phyloP scores from a whole-genome alignment of 2,797 vertebrate genomes.

The Galagoides demidoff region DNA sequence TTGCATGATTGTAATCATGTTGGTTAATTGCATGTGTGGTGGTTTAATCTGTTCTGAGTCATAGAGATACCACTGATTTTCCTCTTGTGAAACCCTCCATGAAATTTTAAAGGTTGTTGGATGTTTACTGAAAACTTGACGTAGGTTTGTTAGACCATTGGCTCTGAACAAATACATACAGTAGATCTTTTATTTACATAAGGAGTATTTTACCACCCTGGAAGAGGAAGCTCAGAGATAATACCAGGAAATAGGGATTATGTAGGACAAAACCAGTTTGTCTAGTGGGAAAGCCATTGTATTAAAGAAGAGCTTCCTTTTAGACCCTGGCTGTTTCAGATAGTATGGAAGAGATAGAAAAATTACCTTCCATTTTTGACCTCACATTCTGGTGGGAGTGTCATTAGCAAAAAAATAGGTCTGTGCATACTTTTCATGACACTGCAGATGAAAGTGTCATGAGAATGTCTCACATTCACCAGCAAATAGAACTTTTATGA shows the following conservation, averaged over 20 bases:
- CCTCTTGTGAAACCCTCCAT: background rate
- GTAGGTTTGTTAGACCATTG: conserved; percentile 44
- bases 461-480: background rate
- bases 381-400: background rate
- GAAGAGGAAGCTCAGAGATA: conserved; percentile 57
- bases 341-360: background rate
- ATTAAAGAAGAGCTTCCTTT: conserved; percentile 50
- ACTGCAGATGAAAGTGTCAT: no score
- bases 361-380: background rate
- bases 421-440: no score
- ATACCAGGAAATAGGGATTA: conserved; percentile 51
- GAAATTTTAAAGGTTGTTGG: background rate
- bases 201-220: conserved; percentile 58
- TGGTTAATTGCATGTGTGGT: background rate
- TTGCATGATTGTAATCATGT: background rate
- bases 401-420: no score
- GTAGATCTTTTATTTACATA: conserved; percentile 65
- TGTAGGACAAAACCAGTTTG: conserved; percentile 66
- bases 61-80: background rate
- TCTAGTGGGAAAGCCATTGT: conserved; percentile 46
- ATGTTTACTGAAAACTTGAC: conserved; percentile 23
- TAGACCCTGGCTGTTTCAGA: conserved; percentile 33
- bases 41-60: conserved; percentile 48
- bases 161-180: conserved; percentile 31
- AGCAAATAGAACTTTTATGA: conserved; percentile 1